A percentile compares a stretch with the other conserved stretches of the same genome.
phyloP scores from a whole-genome alignment of 2,113 vertebrate genomes.

The Henicopernis longicauda region DNA sequence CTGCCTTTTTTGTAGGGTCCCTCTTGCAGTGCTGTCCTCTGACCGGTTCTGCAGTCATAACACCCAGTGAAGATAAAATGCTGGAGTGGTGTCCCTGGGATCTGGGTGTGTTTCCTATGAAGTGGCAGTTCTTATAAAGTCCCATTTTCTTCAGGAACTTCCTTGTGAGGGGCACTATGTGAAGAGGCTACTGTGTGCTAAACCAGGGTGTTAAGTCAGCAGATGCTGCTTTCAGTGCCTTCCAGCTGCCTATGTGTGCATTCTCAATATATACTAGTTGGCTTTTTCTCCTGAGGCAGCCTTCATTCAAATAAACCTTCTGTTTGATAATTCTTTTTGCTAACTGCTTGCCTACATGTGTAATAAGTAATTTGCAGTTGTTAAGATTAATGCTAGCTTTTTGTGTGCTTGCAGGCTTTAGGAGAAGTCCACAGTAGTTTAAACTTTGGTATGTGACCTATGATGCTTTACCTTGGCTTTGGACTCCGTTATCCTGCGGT shows the following conservation, averaged over 20 bases:
- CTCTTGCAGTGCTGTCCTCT: not conserved
- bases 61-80: not conserved
- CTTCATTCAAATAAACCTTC: not conserved
- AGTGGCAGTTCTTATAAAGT: not conserved
- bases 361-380: not conserved
- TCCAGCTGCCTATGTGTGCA: not conserved
- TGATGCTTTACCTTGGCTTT: not conserved
- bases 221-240: not conserved
- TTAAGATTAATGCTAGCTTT: not conserved
- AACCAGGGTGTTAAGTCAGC: not conserved
- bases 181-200: not conserved
- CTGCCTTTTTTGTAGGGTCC: not conserved
- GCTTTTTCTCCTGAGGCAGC: not conserved
- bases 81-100: not conserved
- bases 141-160: not conserved
- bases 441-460: not conserved
- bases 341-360: not conserved
- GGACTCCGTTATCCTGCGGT: rapidly evolving
- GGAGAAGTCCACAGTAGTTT: not conserved
- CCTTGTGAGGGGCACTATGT: not conserved
- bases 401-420: not conserved
- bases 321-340: not conserved
- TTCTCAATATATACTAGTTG: not conserved
- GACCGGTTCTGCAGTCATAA: not conserved
- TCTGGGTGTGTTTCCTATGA: not conserved